Conservation (phyloP, 2,888 invertebrate species). For the Hemithea aestivaria region DNA sequence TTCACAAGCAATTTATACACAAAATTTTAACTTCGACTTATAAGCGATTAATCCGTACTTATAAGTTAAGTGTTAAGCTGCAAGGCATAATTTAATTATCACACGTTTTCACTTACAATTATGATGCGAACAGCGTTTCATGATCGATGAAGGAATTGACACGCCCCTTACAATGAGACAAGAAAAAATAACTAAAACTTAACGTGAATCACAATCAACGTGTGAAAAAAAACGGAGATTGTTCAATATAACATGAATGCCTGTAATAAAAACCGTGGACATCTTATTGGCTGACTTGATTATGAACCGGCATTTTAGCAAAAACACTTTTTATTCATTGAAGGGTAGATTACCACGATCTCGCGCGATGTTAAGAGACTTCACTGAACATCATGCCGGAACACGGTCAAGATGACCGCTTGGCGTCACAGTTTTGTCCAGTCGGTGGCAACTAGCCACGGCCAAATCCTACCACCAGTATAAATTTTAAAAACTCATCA, state of each 20-base stretch:
- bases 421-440: no score
- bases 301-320: no score
- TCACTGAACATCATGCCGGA: no score
- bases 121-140: conserved; percentile 33
- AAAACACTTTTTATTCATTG: no score
- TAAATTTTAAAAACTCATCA: no score
- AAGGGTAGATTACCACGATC: no score
- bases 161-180: conserved; percentile 53
- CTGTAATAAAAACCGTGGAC: conserved; percentile 12
- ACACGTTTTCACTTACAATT: conserved; percentile 43
- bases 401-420: no score
- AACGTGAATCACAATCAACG: conserved; percentile 58
- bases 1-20: conserved; percentile 44
- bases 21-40: conserved; percentile 23
- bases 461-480: no score
- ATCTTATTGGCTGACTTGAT: neutral
- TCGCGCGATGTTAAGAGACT: no score
- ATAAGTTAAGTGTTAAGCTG: conserved; percentile 29
- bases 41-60: conserved; percentile 28
- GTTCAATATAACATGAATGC: neutral
- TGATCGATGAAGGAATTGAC: conserved; percentile 62
- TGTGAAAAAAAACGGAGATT: conserved; percentile 27
- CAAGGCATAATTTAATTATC: conserved; percentile 31
- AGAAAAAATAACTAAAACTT: conserved; percentile 56
- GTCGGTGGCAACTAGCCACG: no score